A percentile compares a stretch with the other conserved stretches of the same genome.
These are phyloP conservation scores for Sebastes goodei DNA, from an alignment of 2,797 vertebrate species.

Conservation along the genomic window DNA sequence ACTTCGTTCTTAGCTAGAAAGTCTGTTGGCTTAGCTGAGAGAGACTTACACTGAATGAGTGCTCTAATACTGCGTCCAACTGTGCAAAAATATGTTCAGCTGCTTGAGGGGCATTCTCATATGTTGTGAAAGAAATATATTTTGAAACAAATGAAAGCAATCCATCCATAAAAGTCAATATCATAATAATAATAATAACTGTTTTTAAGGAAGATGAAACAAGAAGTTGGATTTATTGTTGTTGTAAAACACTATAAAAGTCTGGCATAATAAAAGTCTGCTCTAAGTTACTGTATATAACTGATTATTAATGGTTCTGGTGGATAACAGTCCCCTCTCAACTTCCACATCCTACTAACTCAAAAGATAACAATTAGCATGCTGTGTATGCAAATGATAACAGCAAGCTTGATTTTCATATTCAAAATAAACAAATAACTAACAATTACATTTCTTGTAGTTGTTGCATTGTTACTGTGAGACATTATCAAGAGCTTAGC, in stretches of 20 bases:
- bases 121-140: background rate
- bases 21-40: constrained; percentile 23
- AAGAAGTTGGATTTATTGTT: background rate
- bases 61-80: constrained; percentile 28
- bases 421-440: background rate
- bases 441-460: background rate
- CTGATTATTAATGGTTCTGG: background rate
- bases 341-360: background rate
- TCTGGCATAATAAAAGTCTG: background rate
- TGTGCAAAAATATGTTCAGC: constrained; percentile 60
- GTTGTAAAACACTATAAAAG: background rate
- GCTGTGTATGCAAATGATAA: background rate
- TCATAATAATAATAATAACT: too few species aligned
- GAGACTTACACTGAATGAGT: constrained; percentile 1
- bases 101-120: constrained; percentile 23
- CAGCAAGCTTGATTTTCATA: background rate
- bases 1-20: constrained; percentile 20
- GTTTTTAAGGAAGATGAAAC: background rate
- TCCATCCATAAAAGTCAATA: background rate
- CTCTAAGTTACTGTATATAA: background rate
- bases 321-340: background rate
- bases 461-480: background rate
- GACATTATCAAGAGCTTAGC: background rate
- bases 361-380: background rate
- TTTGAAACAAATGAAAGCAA: background rate